Conservation (phyloP, 1,140 invertebrate genomes). For the Monochamus saltuarius region DNA sequence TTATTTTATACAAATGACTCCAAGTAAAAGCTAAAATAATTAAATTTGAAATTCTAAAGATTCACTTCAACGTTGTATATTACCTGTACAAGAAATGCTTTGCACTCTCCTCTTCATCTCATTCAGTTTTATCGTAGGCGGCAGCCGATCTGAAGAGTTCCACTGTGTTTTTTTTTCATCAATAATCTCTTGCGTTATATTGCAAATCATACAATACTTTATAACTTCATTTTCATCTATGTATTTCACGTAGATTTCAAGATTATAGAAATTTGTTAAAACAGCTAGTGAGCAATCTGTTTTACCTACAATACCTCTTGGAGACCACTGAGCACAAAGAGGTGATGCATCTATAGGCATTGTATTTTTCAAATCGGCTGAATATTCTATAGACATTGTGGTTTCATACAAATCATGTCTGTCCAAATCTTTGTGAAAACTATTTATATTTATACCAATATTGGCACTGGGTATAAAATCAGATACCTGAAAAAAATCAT, state of each 20-base stretch:
- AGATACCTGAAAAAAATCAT: slow-evolving; percentile 23
- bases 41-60: neutral
- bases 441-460: slow-evolving; percentile 34
- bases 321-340: slow-evolving; percentile 31
- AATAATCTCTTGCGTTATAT: slow-evolving; percentile 33
- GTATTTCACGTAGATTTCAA: slow-evolving; percentile 32
- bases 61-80: neutral
- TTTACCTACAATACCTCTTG: slow-evolving; percentile 24
- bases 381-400: slow-evolving; percentile 20
- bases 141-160: slow-evolving; percentile 19
- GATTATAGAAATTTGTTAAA: slow-evolving; percentile 33
- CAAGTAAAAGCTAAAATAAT: slow-evolving; percentile 35
- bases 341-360: slow-evolving; percentile 16
- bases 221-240: slow-evolving; percentile 25
- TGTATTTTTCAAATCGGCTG: slow-evolving; percentile 22
- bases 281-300: slow-evolving; percentile 30
- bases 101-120: slow-evolving; percentile 37
- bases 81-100: slow-evolving; percentile 27
- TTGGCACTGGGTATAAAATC: slow-evolving; percentile 26
- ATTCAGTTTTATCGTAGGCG: slow-evolving; percentile 17
- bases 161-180: slow-evolving; percentile 24
- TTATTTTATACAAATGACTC: slow-evolving; percentile 28
- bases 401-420: slow-evolving; percentile 31
- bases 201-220: slow-evolving; percentile 28
- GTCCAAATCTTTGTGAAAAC: slow-evolving; percentile 27